Evolutionary conservation across 2,113 vertebrate species (phyloP).

Genomic region (Myiopsitta monachus): DNA sequence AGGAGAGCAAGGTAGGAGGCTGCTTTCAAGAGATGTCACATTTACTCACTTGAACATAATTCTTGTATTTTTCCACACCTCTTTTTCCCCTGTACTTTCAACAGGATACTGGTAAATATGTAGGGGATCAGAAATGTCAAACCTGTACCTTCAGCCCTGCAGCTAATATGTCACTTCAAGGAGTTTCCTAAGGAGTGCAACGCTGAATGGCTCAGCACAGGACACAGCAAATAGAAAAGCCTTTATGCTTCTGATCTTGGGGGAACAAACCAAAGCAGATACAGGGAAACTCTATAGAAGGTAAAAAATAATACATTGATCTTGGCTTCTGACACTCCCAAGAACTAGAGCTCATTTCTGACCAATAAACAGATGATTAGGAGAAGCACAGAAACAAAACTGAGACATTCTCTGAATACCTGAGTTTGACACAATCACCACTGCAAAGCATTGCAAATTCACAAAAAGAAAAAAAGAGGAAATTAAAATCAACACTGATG

Average conservation of each 20-base stretch:
- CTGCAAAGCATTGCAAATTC: neutral
- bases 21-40: neutral
- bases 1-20: neutral
- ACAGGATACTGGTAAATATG: neutral
- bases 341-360: neutral
- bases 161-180: neutral
- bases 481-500: neutral
- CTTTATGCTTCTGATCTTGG: neutral
- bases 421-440: neutral
- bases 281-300: neutral
- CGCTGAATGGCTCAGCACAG: neutral
- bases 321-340: neutral
- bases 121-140: neutral
- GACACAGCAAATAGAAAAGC: neutral
- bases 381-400: neutral
- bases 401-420: neutral
- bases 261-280: neutral
- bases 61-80: neutral
- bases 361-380: neutral
- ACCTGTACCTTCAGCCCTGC: neutral
- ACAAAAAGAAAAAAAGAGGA: neutral
- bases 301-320: neutral
- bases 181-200: neutral
- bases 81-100: neutral
- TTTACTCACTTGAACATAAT: neutral